These are phyloP conservation scores for Paraplagusia blochii DNA, from an alignment of 2,113 vertebrate species.

Conservation along the genomic window DNA sequence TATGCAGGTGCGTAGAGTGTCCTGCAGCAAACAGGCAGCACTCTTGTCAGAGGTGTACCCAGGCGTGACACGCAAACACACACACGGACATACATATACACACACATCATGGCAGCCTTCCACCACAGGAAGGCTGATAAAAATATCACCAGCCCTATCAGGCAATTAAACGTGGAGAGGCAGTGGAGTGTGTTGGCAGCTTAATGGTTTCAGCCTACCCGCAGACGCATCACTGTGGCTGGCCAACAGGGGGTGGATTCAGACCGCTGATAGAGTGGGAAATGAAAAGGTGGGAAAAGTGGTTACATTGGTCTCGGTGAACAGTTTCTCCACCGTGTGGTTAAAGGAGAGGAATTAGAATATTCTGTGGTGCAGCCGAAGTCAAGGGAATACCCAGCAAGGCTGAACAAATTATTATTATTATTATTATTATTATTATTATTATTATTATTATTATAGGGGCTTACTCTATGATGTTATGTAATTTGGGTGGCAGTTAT, in stretches of 20 bases:
- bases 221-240: constrained; percentile 35
- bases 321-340: constrained; percentile 22
- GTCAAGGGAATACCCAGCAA: no score
- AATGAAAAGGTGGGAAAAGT: constrained; percentile 49
- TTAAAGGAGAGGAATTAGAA: neutral
- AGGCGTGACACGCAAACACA: constrained; percentile 58
- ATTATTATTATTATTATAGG: no score
- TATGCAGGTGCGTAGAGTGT: constrained; percentile 66
- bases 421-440: no score
- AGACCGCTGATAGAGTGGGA: constrained; percentile 48
- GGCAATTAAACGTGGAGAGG: constrained; percentile 70
- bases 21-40: constrained; percentile 59
- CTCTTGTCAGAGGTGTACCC: constrained; percentile 58
- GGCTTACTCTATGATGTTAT: no score
- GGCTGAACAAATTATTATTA: no score
- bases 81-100: constrained; percentile 27
- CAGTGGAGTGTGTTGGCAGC: constrained; percentile 53
- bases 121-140: constrained; percentile 61
- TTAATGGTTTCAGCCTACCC: constrained; percentile 52
- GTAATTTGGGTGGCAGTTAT: no score
- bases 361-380: neutral
- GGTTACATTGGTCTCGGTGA: constrained; percentile 33
- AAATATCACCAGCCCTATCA: constrained; percentile 71
- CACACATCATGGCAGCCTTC: constrained; percentile 39
- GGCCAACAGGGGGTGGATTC: constrained; percentile 41